Evolutionary conservation across 2,113 vertebrate species (phyloP), one percentile per base, ranked within the genome.

Genomic region (Apeltes quadracus): DNA sequence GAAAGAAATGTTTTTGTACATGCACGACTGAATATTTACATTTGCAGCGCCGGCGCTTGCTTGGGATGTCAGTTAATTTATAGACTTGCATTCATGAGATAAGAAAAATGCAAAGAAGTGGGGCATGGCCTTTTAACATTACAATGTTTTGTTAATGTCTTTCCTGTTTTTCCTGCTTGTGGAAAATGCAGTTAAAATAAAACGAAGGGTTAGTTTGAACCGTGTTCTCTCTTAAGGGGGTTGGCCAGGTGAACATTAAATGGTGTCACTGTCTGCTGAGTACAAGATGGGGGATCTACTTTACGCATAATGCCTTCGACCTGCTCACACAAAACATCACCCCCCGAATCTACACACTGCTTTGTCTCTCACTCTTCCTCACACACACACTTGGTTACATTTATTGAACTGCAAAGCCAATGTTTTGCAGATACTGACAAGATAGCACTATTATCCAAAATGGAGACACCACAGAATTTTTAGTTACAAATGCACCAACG

Each of bases 1-100:
- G 85, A 87, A 85, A 80, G 81, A 82, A 86, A 88, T 86, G 81
- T 87, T 87, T 78, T 76, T n/a, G 76, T 85, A 76, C 76, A 73
- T 75, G 76, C 50, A 10, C 69, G 75, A 62, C 72, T 27, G 79
- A 84, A 79, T 78, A 79, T 82, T 72, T 83, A 77, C 77, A 83
- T 54, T 75, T 80, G 76, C 76, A 32, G 72, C 38, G 1, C 78
- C 43, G 80, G 78, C 7, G 34, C 76, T 43, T 27, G 56, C 65
- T 72, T 76, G 75, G 57, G 68, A 78, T 84, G 82, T 69, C 79
- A 83, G 89, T 86, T 87, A 85, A 87, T 89, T 85, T 85, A 88
- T 79, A 89, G 72, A 75, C 63, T 72, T 86, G 84, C 81, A 57
- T 87, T 81, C 64, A 61, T 79, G 79, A 89, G 89, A 91, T 88